These are phyloP conservation scores for Passerculus sandwichensis DNA, from an alignment of 2,797 vertebrate species.

Conservation along the genomic window DNA sequence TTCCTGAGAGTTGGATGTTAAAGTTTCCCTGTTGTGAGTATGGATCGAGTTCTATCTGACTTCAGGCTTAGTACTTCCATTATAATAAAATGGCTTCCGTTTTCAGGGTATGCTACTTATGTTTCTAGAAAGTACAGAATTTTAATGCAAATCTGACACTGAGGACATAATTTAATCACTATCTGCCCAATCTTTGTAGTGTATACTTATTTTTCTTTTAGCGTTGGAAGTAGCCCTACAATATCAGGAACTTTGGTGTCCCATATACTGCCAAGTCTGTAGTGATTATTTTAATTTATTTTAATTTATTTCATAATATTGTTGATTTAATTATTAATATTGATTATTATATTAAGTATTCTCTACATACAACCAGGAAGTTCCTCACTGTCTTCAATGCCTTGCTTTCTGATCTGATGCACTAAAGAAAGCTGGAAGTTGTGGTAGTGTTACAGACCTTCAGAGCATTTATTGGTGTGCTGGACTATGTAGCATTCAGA, in stretches of 20 bases:
- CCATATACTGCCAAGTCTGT: not conserved
- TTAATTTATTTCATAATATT: not conserved
- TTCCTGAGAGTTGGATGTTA: not conserved
- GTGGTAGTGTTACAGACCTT: not conserved
- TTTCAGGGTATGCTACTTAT: not conserved
- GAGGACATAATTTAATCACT: not conserved
- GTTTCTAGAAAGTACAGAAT: not conserved
- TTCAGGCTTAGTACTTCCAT: not conserved
- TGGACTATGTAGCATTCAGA: not conserved
- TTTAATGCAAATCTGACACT: not conserved
- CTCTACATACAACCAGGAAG: not conserved
- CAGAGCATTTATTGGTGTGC: not conserved
- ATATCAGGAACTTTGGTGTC: not conserved
- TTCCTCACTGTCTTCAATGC: not conserved
- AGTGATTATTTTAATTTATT: not conserved
- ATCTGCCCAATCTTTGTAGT: not conserved
- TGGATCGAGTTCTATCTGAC: rapidly evolving
- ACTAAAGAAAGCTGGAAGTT: not conserved
- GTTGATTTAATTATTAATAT: not conserved
- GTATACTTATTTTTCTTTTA: not conserved
- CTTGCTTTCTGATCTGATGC: not conserved
- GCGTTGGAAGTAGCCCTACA: not conserved
- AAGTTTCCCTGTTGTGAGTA: not conserved
- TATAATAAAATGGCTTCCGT: not conserved
- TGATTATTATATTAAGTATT: not conserved